Percentiles rank a stretch among this genome's conserved stretches.
Conservation (phyloP, 2,113 vertebrate genomes). For the Indri indri region DNA sequence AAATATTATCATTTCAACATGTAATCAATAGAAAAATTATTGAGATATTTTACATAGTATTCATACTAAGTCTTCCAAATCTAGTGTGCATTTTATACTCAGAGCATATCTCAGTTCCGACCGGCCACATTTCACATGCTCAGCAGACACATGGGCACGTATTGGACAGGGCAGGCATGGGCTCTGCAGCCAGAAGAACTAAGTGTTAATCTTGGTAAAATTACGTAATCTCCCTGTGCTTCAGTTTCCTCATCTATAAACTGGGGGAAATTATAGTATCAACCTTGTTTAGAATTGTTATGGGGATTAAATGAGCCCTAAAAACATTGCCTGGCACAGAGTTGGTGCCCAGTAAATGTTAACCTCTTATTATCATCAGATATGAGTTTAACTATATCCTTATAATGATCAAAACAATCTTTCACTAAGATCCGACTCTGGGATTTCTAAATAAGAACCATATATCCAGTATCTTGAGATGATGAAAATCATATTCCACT, state of each 20-base stretch:
- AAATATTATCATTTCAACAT: not conserved
- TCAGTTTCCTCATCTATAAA: not conserved
- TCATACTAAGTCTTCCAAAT: not conserved
- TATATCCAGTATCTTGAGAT: not conserved
- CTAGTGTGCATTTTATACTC: not conserved
- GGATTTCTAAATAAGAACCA: not conserved
- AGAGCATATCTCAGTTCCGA: not conserved
- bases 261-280: not conserved
- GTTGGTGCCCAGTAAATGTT: not conserved
- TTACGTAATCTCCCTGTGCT: not conserved
- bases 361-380: not conserved
- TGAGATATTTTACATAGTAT: not conserved
- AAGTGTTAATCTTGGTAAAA: not conserved
- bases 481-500: not conserved
- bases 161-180: not conserved
- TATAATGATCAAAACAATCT: not conserved
- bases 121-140: not conserved
- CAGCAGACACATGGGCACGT: rapidly evolving
- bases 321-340: not conserved
- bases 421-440: not conserved
- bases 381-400: not conserved
- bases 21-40: not conserved
- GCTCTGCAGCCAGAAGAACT: not conserved
- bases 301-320: not conserved
- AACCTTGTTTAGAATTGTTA: not conserved